Conservation (phyloP, 2,797 vertebrate species). For the Girardinus metallicus region DNA sequence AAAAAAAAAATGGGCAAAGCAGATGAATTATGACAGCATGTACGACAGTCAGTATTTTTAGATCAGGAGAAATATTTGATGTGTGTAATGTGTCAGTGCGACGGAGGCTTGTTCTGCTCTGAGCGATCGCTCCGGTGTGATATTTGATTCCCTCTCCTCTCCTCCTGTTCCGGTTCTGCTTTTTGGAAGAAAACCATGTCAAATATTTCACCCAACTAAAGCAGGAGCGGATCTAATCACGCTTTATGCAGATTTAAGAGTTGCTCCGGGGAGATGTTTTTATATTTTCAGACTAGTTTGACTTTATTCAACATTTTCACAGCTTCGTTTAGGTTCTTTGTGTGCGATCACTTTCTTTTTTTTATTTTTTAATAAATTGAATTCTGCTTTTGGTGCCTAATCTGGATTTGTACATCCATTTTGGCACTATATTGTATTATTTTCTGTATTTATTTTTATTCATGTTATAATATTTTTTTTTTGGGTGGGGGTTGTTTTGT, state of each 20-base stretch:
- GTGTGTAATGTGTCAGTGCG: neutral
- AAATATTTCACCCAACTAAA: neutral
- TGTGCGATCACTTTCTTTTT: neutral
- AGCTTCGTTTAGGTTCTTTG: neutral
- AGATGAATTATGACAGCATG: neutral
- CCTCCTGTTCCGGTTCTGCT: neutral
- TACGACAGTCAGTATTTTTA: neutral
- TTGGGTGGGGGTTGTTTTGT: too few relatives aligned
- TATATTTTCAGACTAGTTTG: neutral
- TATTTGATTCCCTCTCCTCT: neutral
- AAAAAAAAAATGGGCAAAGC: neutral
- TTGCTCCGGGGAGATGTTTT: neutral
- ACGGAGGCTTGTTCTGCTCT: neutral
- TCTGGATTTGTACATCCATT: neutral
- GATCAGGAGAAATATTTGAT: neutral
- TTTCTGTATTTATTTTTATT: neutral
- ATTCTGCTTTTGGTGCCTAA: neutral
- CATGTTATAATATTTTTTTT: too few relatives aligned
- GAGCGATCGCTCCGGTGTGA: neutral
- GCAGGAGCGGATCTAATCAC: neutral
- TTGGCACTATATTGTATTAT: neutral
- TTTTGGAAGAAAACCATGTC: neutral
- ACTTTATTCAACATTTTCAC: neutral
- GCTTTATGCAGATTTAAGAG: neutral
- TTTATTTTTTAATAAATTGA: neutral